These are phyloP conservation scores for Camptogramma bilineatum DNA, from an alignment of 2,888 invertebrate species.

Conservation along the genomic window DNA sequence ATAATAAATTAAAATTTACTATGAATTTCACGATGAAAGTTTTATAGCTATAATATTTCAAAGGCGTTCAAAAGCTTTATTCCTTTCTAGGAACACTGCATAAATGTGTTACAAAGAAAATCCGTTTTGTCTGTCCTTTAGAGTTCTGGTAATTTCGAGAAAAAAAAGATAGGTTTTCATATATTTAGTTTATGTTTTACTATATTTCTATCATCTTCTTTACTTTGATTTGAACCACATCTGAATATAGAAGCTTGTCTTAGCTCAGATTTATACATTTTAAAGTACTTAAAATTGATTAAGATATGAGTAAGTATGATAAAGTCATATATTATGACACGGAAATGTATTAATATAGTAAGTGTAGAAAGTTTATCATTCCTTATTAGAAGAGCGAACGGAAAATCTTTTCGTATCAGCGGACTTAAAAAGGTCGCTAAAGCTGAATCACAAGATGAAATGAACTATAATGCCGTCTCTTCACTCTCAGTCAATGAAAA, in stretches of 20 bases:
- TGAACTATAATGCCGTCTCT: no score
- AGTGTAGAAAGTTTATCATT: conserved; percentile 45
- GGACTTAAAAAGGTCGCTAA: no score
- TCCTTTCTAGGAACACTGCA: conserved; percentile 48
- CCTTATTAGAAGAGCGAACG: conserved; percentile 37
- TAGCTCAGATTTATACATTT: background rate
- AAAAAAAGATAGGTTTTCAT: no score
- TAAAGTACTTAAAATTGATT: conserved; percentile 8
- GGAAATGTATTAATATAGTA: no score
- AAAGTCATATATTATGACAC: no score
- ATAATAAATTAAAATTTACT: conserved; percentile 7
- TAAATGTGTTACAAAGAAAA: conserved; percentile 46
- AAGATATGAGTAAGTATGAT: conserved; percentile 4
- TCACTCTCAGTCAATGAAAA: no score
- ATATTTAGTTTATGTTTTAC: no score
- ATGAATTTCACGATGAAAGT: conserved; percentile 3
- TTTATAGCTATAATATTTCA: conserved; percentile 10
- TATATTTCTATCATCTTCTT: no score
- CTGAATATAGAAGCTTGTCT: no score
- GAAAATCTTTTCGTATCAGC: conserved; percentile 42
- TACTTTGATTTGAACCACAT: no score
- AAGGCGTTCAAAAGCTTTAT: conserved; percentile 10
- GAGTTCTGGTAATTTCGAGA: background rate
- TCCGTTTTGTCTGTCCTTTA: conserved; percentile 32
- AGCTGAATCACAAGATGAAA: no score